A percentile compares a stretch with the other conserved stretches of the same genome.
phyloP scores from a whole-genome alignment of 1,140 invertebrate genomes.

The Luehdorfia chinensis region DNA sequence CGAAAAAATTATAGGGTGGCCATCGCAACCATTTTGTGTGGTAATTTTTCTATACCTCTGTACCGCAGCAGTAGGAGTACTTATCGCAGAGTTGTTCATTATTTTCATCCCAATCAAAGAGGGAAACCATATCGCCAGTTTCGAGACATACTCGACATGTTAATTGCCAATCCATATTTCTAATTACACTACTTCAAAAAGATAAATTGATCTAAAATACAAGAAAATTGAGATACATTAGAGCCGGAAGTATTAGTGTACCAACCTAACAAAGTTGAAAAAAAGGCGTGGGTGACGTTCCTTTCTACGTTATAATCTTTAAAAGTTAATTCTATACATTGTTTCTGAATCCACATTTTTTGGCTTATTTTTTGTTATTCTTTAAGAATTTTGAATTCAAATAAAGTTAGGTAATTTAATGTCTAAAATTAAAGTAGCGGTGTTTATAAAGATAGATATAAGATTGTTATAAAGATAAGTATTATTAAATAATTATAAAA shows the following conservation, averaged over 20 bases:
- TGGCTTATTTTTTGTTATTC: not conserved
- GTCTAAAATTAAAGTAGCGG: no score
- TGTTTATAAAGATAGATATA: no score
- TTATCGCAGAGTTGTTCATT: constrained; percentile 78
- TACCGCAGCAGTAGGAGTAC: constrained; percentile 75
- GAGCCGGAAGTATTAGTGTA: constrained; percentile 33
- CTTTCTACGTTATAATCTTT: constrained; percentile 17
- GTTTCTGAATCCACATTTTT: not conserved
- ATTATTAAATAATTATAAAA: no score
- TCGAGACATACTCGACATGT: constrained; percentile 78
- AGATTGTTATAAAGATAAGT: no score
- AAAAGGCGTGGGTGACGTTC: constrained; percentile 29
- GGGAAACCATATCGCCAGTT: constrained; percentile 75
- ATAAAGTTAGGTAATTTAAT: not conserved
- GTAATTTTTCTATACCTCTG: constrained; percentile 75
- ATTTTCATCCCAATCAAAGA: constrained; percentile 77
- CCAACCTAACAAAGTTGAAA: constrained; percentile 28
- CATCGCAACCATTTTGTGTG: constrained; percentile 75
- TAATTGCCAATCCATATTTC: constrained; percentile 77
- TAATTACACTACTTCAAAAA: constrained; percentile 12
- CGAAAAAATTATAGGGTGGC: constrained; percentile 72
- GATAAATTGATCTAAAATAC: constrained; percentile 19
- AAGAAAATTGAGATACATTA: constrained; percentile 28
- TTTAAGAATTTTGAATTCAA: not conserved
- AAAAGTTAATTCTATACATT: not conserved